Base-by-base conservation (phyloP, 2,113 vertebrate species). In the Todiramphus saurophagus region DNA sequence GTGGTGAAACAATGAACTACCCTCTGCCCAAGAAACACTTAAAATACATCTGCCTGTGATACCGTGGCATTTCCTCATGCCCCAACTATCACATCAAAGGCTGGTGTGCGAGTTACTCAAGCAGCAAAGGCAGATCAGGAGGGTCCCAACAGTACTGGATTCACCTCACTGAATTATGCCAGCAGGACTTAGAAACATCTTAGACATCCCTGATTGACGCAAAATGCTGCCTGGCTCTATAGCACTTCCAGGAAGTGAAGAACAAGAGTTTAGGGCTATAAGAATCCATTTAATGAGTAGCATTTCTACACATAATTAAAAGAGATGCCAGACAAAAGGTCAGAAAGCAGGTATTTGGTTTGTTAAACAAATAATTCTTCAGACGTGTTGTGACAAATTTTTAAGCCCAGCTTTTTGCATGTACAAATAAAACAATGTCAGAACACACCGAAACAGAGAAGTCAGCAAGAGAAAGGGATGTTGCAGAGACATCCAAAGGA, bases 21-120 rank as follows among this genome's bases (percentile, higher is more conserved):
- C n/a, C 43, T 60, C 28, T 85, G 67, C 33, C 58, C 58, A 27
- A 69, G 67, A 31, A 79, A 21, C 20, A 20, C 3, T 31, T 3
- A 1, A 1, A 13, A 7, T 30, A 10, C 3, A 4, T 21, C 74
- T 70, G 56, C 78, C 30, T 5, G 5, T 11, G 30, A 73, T 5
- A 14, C 23, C 1, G 0, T 1, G 37, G 80, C 50, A 37, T 30
- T 12, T 50, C 43, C 67, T 21, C 0, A 0, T 5, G 55, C 46
- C 76, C 30, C 55, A 19, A 2, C 51, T 35, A 4, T 6, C 5
- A 1, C 58, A n/a, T 72, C 4, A 20, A 41, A 27, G 62, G 11
- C 75, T 48, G 69, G 10, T 27, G 24, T 2, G 17, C 1, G 28
- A 48, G 35, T 18, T n/a, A 20, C 55, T 2, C 6, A 8, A 50